phyloP scores from a whole-genome alignment of 2,888 invertebrate species.

The Dryomyza anilis region DNA sequence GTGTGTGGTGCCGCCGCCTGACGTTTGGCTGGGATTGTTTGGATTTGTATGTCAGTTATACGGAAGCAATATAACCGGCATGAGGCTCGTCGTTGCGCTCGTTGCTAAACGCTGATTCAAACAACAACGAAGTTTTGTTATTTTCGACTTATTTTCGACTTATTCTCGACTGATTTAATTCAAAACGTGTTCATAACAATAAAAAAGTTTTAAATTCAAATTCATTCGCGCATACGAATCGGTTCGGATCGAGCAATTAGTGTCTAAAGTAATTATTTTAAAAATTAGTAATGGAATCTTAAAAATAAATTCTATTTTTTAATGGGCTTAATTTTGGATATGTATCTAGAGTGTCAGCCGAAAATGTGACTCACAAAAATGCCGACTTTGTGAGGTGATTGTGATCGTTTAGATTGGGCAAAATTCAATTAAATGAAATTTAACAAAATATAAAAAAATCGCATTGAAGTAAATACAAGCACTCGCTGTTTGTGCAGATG shows the following conservation, averaged over 20 bases:
- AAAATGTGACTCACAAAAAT: background rate
- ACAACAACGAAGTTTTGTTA: slow-evolving; percentile 16
- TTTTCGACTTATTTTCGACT: slow-evolving; percentile 6
- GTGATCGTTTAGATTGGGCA: background rate
- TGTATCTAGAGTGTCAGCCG: too few relatives aligned
- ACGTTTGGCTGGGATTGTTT: slow-evolving; percentile 26
- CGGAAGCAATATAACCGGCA: slow-evolving; percentile 45
- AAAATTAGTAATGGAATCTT: background rate
- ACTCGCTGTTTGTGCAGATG: background rate
- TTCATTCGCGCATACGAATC: too few relatives aligned
- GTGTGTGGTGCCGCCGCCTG: too few relatives aligned
- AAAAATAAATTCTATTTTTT: too few relatives aligned
- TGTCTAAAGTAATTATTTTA: too few relatives aligned
- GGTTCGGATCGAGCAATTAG: too few relatives aligned
- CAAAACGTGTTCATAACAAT: too few relatives aligned
- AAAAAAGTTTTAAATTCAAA: too few relatives aligned
- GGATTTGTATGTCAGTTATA: slow-evolving; percentile 40
- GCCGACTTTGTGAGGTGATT: background rate
- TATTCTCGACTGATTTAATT: too few relatives aligned
- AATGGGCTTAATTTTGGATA: too few relatives aligned
- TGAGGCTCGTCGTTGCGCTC: slow-evolving; percentile 25
- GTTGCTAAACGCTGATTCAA: slow-evolving; percentile 10
- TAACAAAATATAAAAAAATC: background rate
- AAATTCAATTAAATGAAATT: background rate
- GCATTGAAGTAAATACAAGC: background rate